Evolutionary conservation across 64 coral and sea anemone genomes (phyloP).

Genomic region (Montipora foliosa): DNA sequence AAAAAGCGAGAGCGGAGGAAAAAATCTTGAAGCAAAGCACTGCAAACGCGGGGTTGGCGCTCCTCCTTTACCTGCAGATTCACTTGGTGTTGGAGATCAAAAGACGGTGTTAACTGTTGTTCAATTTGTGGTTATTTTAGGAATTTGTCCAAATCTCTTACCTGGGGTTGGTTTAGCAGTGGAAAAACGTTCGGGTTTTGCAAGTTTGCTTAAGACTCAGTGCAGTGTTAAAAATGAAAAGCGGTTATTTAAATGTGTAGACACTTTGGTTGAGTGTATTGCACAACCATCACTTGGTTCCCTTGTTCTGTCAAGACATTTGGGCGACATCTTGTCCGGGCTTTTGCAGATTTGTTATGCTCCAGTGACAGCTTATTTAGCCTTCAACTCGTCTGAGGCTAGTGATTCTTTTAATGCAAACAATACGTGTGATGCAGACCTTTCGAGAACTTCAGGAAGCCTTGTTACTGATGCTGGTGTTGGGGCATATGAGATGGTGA

Average conservation of each 20-base stretch:
- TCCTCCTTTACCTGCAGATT: slow-evolving; percentile 34
- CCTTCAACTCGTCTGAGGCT: not conserved
- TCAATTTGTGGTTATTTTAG: slow-evolving; percentile 81
- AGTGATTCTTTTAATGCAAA: not conserved
- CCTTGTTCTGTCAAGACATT: slow-evolving; percentile 83
- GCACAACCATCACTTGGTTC: slow-evolving; percentile 65
- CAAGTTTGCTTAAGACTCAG: slow-evolving; percentile 31
- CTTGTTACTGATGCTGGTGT: not conserved
- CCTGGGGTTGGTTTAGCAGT: slow-evolving; percentile 80
- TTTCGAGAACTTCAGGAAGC: not conserved
- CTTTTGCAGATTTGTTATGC: slow-evolving; percentile 90
- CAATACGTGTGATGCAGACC: not conserved
- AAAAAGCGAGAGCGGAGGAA: not conserved
- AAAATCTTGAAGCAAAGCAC: not conserved
- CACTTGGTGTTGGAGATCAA: slow-evolving; percentile 82
- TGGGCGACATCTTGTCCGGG: slow-evolving; percentile 77
- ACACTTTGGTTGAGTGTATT: slow-evolving; percentile 59
- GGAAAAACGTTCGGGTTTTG: slow-evolving; percentile 81
- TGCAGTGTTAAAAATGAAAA: slow-evolving; percentile 50
- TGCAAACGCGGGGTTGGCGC: not conserved
- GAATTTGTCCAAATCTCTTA: slow-evolving; percentile 88
- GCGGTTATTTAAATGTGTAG: slow-evolving; percentile 70
- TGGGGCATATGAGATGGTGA: not conserved
- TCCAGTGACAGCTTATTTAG: slow-evolving; percentile 27
- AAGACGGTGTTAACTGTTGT: slow-evolving; percentile 66